Conservation (phyloP, 2,888 invertebrate species). For the Lissocephala sabroskyi region DNA sequence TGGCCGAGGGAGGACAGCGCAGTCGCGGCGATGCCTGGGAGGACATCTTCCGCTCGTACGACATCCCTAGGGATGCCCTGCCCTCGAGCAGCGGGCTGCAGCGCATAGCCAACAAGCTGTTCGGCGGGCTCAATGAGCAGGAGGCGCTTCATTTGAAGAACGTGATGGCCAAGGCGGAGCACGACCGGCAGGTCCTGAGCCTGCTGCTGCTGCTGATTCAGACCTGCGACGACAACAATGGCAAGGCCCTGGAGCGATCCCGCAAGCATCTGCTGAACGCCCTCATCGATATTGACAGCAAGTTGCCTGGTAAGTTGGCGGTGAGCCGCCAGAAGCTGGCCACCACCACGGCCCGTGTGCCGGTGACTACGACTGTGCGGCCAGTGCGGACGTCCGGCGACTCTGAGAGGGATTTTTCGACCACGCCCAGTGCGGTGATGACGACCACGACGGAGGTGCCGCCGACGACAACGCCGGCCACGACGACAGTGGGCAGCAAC, state of each 20-base stretch:
- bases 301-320: slow-evolving; percentile 42
- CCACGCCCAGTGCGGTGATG: slow-evolving; percentile 55
- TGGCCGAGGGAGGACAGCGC: slow-evolving; percentile 3
- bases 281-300: slow-evolving; percentile 77
- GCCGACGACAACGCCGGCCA: slow-evolving; percentile 37
- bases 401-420: slow-evolving; percentile 67
- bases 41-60: slow-evolving; percentile 73
- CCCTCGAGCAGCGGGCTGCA: slow-evolving; percentile 80
- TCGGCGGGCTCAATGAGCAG: slow-evolving; percentile 83
- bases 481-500: slow-evolving; percentile 38
- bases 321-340: slow-evolving; percentile 27
- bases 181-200: slow-evolving; percentile 82
- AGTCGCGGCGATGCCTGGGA: slow-evolving; percentile 55
- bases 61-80: slow-evolving; percentile 73
- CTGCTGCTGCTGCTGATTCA: slow-evolving; percentile 84
- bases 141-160: slow-evolving; percentile 83
- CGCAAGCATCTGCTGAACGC: slow-evolving; percentile 80
- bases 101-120: slow-evolving; percentile 82
- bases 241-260: slow-evolving; percentile 81
- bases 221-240: slow-evolving; percentile 83
- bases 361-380: slow-evolving; percentile 62
- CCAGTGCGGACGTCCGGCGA: slow-evolving; percentile 38
- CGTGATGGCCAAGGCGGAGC: slow-evolving; percentile 87
- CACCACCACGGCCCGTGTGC: slow-evolving; percentile 42
- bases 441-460: slow-evolving; percentile 50